phyloP scores from a whole-genome alignment of 2,797 vertebrate species.

The Scleropages formosus region DNA sequence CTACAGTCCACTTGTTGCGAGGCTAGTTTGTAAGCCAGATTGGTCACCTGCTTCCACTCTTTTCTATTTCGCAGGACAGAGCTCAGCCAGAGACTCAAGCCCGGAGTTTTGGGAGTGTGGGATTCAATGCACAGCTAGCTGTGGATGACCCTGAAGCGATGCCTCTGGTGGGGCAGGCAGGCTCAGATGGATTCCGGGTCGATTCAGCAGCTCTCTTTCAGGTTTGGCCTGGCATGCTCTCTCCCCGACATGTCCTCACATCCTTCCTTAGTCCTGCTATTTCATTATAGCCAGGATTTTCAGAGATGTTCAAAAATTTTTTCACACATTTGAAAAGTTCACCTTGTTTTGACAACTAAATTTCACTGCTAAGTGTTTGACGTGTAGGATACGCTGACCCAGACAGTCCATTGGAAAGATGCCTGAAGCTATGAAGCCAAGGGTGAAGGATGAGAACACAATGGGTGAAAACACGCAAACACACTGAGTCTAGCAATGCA shows the following conservation, averaged over 20 bases:
- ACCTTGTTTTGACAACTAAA: not conserved
- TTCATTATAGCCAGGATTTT: no score
- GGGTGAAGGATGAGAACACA: no score
- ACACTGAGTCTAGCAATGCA: no score
- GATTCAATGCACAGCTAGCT: slow-evolving; percentile 45
- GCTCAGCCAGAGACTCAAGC: slow-evolving; percentile 51
- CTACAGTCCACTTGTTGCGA: not conserved
- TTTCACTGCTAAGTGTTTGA: no score
- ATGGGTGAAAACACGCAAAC: no score
- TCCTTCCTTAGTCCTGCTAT: no score
- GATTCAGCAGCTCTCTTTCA: slow-evolving; percentile 50
- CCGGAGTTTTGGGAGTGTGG: slow-evolving; percentile 45
- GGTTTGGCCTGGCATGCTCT: slow-evolving; percentile 15
- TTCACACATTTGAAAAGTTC: not conserved
- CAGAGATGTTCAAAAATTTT: no score
- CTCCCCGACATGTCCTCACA: not conserved
- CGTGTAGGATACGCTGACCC: no score
- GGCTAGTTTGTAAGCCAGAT: not conserved
- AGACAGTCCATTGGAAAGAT: no score
- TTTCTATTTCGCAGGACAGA: slow-evolving; percentile 49
- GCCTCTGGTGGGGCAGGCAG: slow-evolving; percentile 46
- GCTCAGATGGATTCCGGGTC: slow-evolving; percentile 48
- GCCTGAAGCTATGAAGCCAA: no score
- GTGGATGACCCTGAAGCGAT: slow-evolving; percentile 42
- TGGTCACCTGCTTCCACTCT: not conserved